Base-by-base conservation (phyloP, 2,888 invertebrate genomes). In the Autographa pulchrina region DNA sequence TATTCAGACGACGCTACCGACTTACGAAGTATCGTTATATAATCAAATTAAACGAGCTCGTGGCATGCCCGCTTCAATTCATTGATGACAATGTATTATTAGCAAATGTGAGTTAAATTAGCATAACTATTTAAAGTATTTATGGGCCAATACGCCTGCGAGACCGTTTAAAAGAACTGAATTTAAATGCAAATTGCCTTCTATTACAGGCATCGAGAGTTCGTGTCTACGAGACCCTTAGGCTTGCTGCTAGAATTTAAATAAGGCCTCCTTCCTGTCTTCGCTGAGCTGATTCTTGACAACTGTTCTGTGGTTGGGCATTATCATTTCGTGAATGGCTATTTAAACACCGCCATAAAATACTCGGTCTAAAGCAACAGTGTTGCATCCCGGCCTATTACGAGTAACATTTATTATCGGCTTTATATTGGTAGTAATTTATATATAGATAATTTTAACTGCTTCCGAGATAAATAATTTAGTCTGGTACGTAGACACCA, bases 401-500 rank as follows among this genome's bases (percentile, higher is more conserved):
- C 78, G 68, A 78, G 41, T 70, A 71, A 72, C 81, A 75, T 80
- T 77, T 75, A 85, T 73, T 80, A 87, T 77, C 78, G 75, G 64
- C 71, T 74, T 73, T 81, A 81, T 84, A 83, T 78, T 74, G 81
- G 78, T 77, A 78, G 74, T 83, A 84, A 85, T 83, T 81, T 87
- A 88, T 85, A 81, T 81, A 84, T 80, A 86, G 83, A 85, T 82
- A 81, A 85, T 80, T 84, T 87, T 88, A 83, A 88, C 82, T 75
- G 82, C 83, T 87, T 87, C 86, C 85, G 84, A 88, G 85, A 88
- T 86, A 84, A 86, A 87, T 86, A 79, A 84, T 82, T 84, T 85
- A 85, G 82, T 75, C 77, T 80, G 75, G 74, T 77, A 73, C 69
- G 77, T 81, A 86, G 81, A 78, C 80, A 78, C 74, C 80, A 77